Conservation (phyloP, 2,888 invertebrate genomes). For the Stenichneumon culpator region DNA sequence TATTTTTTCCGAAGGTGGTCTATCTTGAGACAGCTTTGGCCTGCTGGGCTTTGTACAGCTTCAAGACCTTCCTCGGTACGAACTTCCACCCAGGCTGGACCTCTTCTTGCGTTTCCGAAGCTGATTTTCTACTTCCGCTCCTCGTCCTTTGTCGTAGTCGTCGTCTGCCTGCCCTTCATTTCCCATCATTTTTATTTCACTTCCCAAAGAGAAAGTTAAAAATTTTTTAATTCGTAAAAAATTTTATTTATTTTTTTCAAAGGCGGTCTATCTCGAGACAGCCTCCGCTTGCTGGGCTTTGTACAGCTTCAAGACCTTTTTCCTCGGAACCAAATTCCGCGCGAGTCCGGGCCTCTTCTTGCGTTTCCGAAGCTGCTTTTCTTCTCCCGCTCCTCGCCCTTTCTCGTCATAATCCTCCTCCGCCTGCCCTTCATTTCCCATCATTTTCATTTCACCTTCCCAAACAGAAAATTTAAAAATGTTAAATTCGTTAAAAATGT, state of each 20-base stretch:
- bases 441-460: too few relatives aligned
- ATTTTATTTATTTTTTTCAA: too few relatives aligned
- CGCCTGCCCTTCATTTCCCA: too few relatives aligned
- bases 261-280: conserved; percentile 9
- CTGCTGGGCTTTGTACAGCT: conserved; percentile 90
- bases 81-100: conserved; percentile 91
- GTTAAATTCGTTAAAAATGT: too few relatives aligned
- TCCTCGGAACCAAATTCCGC: conserved; percentile 92
- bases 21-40: conserved; percentile 84
- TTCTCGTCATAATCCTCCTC: too few relatives aligned
- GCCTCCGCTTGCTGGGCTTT: conserved; percentile 88
- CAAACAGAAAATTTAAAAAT: too few relatives aligned
- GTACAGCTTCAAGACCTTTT: conserved; percentile 93
- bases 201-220: too few relatives aligned
- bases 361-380: conserved; percentile 85
- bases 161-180: too few relatives aligned
- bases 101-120: conserved; percentile 88
- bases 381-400: conserved; percentile 85
- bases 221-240: too few relatives aligned
- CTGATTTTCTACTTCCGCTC: conserved; percentile 86
- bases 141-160: too few relatives aligned
- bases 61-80: conserved; percentile 94
- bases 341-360: conserved; percentile 93
- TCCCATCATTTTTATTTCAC: too few relatives aligned
- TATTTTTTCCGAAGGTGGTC: too few relatives aligned